phyloP scores from a whole-genome alignment of 2,888 invertebrate species.

The Perdita meconis region DNA sequence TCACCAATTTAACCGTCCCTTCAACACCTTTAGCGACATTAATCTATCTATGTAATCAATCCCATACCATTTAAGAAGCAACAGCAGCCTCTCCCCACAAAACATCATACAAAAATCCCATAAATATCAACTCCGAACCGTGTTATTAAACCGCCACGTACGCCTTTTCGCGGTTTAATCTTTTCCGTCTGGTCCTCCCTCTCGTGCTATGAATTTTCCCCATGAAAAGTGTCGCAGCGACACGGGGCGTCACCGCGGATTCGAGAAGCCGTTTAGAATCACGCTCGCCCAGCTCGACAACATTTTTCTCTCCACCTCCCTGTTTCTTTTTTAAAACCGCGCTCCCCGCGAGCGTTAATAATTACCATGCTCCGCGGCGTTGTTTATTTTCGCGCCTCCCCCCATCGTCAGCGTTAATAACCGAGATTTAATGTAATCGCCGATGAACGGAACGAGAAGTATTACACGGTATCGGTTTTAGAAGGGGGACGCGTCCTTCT shows the following conservation, averaged over 20 bases:
- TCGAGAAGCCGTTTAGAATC: constrained; percentile 3
- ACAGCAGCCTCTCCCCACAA: constrained; percentile 17
- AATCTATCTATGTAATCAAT: too few relatives aligned
- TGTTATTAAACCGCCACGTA: constrained; percentile 49
- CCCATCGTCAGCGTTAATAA: constrained; percentile 19
- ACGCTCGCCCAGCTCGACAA: background rate
- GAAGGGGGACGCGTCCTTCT: constrained; percentile 6
- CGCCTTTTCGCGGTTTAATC: constrained; percentile 28
- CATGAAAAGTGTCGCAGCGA: constrained; percentile 9
- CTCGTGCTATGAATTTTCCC: constrained; percentile 24
- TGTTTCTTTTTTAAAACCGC: background rate
- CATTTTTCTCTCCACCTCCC: background rate
- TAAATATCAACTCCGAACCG: constrained; percentile 49
- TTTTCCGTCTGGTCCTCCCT: background rate
- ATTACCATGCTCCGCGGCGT: constrained; percentile 32
- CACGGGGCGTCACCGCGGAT: constrained; percentile 2
- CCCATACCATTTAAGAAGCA: too few relatives aligned
- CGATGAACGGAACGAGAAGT: constrained; percentile 13
- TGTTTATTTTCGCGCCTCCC: constrained; percentile 46
- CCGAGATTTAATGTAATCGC: constrained; percentile 37
- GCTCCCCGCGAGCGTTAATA: constrained; percentile 17
- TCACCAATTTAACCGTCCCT: too few relatives aligned
- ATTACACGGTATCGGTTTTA: constrained; percentile 29
- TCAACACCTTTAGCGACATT: too few relatives aligned
- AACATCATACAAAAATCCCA: constrained; percentile 30